These are phyloP conservation scores for Metalampra italica DNA, from an alignment of 2,888 invertebrate genomes.

Conservation along the genomic window DNA sequence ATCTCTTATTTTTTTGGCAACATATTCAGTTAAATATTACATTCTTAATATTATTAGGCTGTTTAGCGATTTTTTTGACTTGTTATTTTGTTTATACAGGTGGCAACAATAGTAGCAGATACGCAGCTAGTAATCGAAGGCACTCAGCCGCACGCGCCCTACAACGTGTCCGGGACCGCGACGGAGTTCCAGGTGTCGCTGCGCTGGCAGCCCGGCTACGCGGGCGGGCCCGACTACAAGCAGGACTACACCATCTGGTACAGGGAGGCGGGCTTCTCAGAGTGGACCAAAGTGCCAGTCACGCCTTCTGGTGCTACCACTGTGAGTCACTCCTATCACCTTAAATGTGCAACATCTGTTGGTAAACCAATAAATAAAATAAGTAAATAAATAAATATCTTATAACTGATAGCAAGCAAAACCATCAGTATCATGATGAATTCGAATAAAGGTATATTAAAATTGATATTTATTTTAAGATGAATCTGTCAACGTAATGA, in stretches of 20 bases:
- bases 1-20: no score
- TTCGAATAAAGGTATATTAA: no score
- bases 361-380: no score
- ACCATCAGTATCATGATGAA: no score
- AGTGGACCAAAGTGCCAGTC: constrained; percentile 96
- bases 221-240: constrained; percentile 96
- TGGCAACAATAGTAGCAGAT: constrained; percentile 94
- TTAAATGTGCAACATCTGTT: no score
- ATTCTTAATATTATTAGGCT: no score
- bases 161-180: constrained; percentile 94
- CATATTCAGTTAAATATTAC: no score
- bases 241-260: constrained; percentile 98
- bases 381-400: no score
- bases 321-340: constrained; percentile 32
- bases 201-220: constrained; percentile 96
- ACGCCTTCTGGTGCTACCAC: constrained; percentile 93
- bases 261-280: constrained; percentile 90
- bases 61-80: no score
- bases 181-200: constrained; percentile 94
- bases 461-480: no score
- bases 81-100: constrained; percentile 48
- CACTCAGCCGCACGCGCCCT: constrained; percentile 97
- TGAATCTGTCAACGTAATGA: no score
- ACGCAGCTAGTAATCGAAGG: constrained; percentile 95
- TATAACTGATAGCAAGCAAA: no score